Evolutionary conservation across 2,888 invertebrate genomes (phyloP).

Genomic region (Spicauda simplicius): DNA sequence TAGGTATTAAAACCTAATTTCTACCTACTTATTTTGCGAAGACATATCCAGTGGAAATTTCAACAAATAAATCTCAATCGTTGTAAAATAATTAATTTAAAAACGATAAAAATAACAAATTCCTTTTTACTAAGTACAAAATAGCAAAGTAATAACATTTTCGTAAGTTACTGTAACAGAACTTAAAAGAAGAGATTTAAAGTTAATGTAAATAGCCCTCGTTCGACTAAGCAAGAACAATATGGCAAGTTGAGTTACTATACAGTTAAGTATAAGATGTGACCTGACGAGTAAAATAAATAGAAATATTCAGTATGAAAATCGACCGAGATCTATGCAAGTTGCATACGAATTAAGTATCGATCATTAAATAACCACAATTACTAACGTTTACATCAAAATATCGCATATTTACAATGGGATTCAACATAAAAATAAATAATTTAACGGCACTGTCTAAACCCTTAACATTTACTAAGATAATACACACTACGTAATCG

Average conservation of each 20-base stretch:
- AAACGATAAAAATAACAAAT: slow-evolving; percentile 50
- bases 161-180: slow-evolving; percentile 41
- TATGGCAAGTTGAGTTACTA: slow-evolving; percentile 49
- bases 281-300: slow-evolving; percentile 56
- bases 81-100: slow-evolving; percentile 45
- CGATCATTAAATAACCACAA: slow-evolving; percentile 76
- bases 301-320: slow-evolving; percentile 52
- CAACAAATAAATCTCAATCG: slow-evolving; percentile 53
- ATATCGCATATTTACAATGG: slow-evolving; percentile 78
- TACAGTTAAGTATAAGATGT: slow-evolving; percentile 38
- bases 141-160: slow-evolving; percentile 34
- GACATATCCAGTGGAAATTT: slow-evolving; percentile 45
- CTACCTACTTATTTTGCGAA: slow-evolving; percentile 66
- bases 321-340: slow-evolving; percentile 69
- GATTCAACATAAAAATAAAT: slow-evolving; percentile 84
- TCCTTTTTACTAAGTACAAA: slow-evolving; percentile 53
- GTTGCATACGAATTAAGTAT: slow-evolving; percentile 56
- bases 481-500: slow-evolving; percentile 68
- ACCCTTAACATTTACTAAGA: slow-evolving; percentile 78
- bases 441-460: slow-evolving; percentile 78
- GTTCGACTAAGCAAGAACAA: slow-evolving; percentile 31
- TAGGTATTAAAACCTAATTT: slow-evolving; percentile 79
- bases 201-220: slow-evolving; percentile 28
- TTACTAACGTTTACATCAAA: slow-evolving; percentile 75
- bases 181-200: slow-evolving; percentile 16